Conservation (phyloP, 2,113 vertebrate genomes). For the Rhinoderma darwinii region DNA sequence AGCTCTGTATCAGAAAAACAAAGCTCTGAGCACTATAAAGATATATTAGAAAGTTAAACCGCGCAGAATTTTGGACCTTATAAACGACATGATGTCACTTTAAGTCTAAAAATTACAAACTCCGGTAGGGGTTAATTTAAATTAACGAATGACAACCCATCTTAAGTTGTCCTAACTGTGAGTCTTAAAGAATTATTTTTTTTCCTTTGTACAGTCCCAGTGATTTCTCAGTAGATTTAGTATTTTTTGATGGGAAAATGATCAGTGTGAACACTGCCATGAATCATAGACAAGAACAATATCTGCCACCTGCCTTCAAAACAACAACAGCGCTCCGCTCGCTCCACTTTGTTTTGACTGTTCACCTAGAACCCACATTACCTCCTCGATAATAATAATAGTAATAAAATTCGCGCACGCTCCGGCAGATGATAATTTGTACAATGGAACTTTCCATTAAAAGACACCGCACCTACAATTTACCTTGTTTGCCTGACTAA, state of each 20-base stretch:
- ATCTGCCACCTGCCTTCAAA: neutral
- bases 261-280: neutral
- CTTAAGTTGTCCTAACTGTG: too few relatives aligned
- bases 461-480: neutral
- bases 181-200: too few relatives aligned
- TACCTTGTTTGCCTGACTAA: neutral
- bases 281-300: neutral
- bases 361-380: neutral
- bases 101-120: too few relatives aligned
- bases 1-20: too few relatives aligned
- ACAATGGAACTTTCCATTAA: conserved; percentile 7
- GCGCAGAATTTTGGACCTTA: too few relatives aligned
- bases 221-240: neutral
- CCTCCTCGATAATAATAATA: neutral
- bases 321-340: neutral
- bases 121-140: too few relatives aligned
- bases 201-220: too few relatives aligned
- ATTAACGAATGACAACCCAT: too few relatives aligned
- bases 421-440: conserved; percentile 22
- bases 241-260: neutral
- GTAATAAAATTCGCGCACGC: neutral
- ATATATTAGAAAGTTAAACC: too few relatives aligned
- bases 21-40: too few relatives aligned
- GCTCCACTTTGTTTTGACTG: neutral
- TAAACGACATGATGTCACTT: too few relatives aligned